A percentile compares a stretch with the other conserved stretches of the same genome.
Evolutionary conservation across 2,113 vertebrate genomes (phyloP).

Genomic region (Lophura nycthemera): DNA sequence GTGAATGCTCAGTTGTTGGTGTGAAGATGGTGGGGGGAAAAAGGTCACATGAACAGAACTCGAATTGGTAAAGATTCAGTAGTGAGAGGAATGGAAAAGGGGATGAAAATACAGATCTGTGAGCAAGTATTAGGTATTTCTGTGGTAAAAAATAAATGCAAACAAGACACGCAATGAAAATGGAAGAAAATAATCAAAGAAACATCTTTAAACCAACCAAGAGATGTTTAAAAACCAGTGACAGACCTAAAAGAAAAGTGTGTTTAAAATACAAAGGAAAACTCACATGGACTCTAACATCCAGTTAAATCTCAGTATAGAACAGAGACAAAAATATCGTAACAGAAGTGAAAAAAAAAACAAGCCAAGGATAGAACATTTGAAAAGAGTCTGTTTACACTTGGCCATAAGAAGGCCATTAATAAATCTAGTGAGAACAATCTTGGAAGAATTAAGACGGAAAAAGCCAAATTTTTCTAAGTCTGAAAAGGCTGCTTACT

Average conservation of each 20-base stretch:
- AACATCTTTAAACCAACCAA: background rate
- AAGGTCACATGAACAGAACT: background rate
- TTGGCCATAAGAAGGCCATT: background rate
- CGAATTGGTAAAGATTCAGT: background rate
- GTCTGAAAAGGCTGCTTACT: background rate
- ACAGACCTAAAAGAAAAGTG: background rate
- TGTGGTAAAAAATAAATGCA: background rate
- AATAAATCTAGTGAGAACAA: background rate
- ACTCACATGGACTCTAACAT: background rate
- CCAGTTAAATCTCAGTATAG: background rate
- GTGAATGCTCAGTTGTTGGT: background rate
- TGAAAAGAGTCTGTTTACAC: background rate
- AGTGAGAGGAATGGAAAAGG: background rate
- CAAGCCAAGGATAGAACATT: background rate
- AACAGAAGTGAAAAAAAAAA: background rate
- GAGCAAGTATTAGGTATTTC: background rate
- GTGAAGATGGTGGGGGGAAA: background rate
- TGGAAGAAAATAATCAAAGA: background rate
- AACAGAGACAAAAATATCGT: background rate
- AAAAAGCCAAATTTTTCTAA: background rate
- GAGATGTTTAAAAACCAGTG: background rate
- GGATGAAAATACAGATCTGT: background rate
- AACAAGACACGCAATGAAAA: background rate
- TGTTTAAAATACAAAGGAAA: background rate
- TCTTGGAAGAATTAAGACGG: background rate